Percentiles rank a stretch among this genome's conserved stretches.
Evolutionary conservation across 1,140 invertebrate genomes (phyloP).

Genomic region (Elysia chlorotica): DNA sequence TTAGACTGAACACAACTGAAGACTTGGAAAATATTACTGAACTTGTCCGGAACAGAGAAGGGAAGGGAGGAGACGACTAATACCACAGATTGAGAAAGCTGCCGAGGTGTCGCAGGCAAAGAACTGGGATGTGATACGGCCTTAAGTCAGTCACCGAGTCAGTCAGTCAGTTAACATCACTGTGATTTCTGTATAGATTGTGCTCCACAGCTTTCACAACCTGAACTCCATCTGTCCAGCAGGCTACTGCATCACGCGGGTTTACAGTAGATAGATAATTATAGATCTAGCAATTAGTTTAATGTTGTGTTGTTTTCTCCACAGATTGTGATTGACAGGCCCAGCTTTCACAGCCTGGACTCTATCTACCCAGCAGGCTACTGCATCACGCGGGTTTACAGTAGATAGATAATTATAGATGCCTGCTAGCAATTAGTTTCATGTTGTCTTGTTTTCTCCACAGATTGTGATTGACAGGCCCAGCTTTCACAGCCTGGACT

Average conservation of each 20-base stretch:
- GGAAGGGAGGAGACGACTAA: no score
- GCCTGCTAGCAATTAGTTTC: background rate
- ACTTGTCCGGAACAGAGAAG: no score
- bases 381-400: slow-evolving; percentile 79
- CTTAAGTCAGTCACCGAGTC: no score
- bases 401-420: no score
- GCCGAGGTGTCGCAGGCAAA: no score
- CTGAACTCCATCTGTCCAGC: slow-evolving; percentile 78
- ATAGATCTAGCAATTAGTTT: no score
- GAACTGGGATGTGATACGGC: no score
- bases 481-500: slow-evolving; percentile 74
- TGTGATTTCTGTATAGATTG: slow-evolving; percentile 56
- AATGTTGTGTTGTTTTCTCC: no score
- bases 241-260: slow-evolving; percentile 79
- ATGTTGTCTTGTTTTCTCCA: background rate
- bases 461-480: slow-evolving; percentile 69
- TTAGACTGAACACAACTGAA: no score
- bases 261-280: slow-evolving; percentile 80
- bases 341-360: slow-evolving; percentile 74
- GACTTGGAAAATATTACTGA: no score
- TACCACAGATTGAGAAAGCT: no score
- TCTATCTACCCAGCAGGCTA: slow-evolving; percentile 81
- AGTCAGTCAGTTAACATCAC: no score
- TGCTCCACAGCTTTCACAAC: slow-evolving; percentile 73
- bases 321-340: slow-evolving; percentile 69